A percentile compares a stretch with the other conserved stretches of the same genome.
phyloP scores from a whole-genome alignment of 2,888 invertebrate genomes.

The Ptycholaimellus sp. region DNA sequence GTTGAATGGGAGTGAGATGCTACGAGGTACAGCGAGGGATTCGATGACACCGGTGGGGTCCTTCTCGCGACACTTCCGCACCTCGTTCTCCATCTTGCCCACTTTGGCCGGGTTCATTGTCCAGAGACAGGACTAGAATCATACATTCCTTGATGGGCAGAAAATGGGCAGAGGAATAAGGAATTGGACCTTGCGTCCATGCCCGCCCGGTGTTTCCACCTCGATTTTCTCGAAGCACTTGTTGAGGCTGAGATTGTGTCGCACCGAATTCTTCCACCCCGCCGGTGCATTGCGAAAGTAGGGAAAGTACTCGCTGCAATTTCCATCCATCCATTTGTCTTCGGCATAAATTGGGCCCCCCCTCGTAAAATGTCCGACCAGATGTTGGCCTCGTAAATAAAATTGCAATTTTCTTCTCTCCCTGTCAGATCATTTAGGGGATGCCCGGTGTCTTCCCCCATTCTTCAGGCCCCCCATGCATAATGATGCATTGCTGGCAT shows the following conservation, averaged over 20 bases:
- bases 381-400: no score
- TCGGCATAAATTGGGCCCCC: no score
- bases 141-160: slow-evolving; percentile 2
- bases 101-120: slow-evolving; percentile 83
- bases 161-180: slow-evolving; percentile 9
- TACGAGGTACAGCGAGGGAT: slow-evolving; percentile 76
- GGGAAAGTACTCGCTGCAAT: slow-evolving; percentile 77
- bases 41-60: slow-evolving; percentile 71
- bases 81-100: slow-evolving; percentile 89
- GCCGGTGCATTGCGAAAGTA: slow-evolving; percentile 93
- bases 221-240: slow-evolving; percentile 97
- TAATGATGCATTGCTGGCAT: no score
- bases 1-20: no score
- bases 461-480: no score
- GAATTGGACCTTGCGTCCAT: slow-evolving; percentile 36
- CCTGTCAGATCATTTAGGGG: no score
- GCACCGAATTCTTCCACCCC: slow-evolving; percentile 94
- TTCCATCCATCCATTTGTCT: no score
- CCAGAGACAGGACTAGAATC: slow-evolving; percentile 47
- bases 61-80: slow-evolving; percentile 85
- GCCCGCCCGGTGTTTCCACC: slow-evolving; percentile 45
- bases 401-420: slow-evolving; percentile 5
- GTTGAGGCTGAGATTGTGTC: slow-evolving; percentile 84
- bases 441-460: no score
- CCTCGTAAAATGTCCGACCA: no score